Evolutionary conservation across 1,140 invertebrate genomes (phyloP), one percentile per base, ranked within the genome.

Genomic region (Dendrolimus kikuchii): DNA sequence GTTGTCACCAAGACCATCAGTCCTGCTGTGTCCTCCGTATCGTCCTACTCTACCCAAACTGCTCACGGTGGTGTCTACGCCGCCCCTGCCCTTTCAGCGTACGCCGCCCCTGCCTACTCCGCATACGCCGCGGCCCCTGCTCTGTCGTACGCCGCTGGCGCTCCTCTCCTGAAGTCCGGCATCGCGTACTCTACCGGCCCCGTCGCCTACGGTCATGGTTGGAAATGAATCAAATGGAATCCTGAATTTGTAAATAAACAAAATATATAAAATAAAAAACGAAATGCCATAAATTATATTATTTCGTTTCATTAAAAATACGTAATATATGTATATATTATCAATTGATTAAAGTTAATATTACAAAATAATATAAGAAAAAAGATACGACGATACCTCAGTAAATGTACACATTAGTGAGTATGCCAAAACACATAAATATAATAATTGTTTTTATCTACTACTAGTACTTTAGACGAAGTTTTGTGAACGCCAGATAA

Each of bases 1-100:
- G 45, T 61, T 1, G 46, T 66, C 6, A 9, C 77, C 10, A 51
- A 51, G 50, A 51, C 50, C 7, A 70, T 78, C 46, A 74, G 74
- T 8, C 75, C 77, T 7, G 77, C 80, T n/a, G 74, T 80, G 7
- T 75, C 76, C 5, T 72, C 80, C 5, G 63, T 77, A 7, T 77
- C 77, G 4, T 76, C 77, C 0, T 81, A 81, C 67, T 71, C 77
- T 0, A 75, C 74, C 6, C 73, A 81, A 57, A 80, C 77, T 4
- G 66, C 77, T 38, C 80, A 81, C 53, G 75, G 65, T 23, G 23
- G 23, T 8, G 57, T 72, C 5, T 73, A 74, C 38, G 46, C 61
- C 40, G 59, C 59, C 57, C 54, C 59, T 5, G 54, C 60, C 9
- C 56, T 60, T 47, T 55, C 64, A 7, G 57, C 74, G 5, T 73